Conservation (phyloP, 1,140 invertebrate genomes). For the Homalodisca vitripennis region DNA sequence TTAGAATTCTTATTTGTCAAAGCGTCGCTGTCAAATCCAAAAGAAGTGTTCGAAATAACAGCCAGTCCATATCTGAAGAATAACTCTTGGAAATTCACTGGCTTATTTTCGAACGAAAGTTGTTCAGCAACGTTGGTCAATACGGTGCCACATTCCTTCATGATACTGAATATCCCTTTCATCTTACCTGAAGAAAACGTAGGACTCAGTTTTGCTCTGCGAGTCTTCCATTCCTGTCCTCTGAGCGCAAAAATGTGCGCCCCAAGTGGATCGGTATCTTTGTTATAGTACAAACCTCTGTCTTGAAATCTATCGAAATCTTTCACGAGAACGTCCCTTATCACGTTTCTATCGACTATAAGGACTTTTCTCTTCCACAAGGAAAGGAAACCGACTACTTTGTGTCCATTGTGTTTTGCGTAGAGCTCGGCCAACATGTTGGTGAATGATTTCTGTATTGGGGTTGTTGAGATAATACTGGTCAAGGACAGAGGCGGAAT, state of each 20-base stretch:
- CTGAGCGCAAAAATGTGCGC: constrained; percentile 52
- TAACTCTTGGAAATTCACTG: constrained; percentile 14
- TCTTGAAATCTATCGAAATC: constrained; percentile 57
- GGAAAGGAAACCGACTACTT: constrained; percentile 10
- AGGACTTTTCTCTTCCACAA: constrained; percentile 13
- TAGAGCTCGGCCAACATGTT: constrained; percentile 17
- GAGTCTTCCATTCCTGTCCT: constrained; percentile 56
- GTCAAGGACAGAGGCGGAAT: constrained; percentile 36
- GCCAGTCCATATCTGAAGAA: too few relatives aligned
- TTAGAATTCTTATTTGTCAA: constrained; percentile 45
- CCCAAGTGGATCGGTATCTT: constrained; percentile 51
- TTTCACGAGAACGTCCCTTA: constrained; percentile 52
- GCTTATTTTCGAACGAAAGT: not conserved
- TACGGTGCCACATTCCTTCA: constrained; percentile 47
- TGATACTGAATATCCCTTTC: constrained; percentile 56
- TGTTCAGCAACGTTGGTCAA: constrained; percentile 1
- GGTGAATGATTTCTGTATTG: not conserved
- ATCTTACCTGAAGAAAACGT: constrained; percentile 63
- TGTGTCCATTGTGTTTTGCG: not conserved
- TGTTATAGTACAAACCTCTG: constrained; percentile 49
- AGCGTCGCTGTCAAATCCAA: constrained; percentile 47
- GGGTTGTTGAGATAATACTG: not conserved
- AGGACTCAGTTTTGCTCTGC: constrained; percentile 58
- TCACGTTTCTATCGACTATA: constrained; percentile 46
- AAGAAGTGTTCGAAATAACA: constrained; percentile 52